These are phyloP conservation scores for Donacobius atricapilla DNA, from an alignment of 2,113 vertebrate genomes.

Conservation along the genomic window DNA sequence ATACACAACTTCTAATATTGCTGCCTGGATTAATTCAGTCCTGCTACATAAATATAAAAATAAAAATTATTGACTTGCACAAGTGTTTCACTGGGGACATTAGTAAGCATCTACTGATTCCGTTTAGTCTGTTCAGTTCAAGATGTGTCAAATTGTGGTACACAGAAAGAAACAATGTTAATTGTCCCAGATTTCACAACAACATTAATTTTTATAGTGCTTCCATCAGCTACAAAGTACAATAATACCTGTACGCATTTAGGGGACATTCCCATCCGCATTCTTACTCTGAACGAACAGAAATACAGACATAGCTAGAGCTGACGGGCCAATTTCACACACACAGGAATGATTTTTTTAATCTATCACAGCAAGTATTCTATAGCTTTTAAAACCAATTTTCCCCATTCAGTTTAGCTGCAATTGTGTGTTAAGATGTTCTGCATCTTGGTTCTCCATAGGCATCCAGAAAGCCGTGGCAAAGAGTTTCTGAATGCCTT, in stretches of 20 bases:
- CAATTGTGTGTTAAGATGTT: neutral
- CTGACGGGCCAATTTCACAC: neutral
- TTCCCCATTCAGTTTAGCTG: neutral
- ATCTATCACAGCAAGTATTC: neutral
- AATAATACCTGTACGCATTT: neutral
- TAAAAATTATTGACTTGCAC: neutral
- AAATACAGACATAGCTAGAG: neutral
- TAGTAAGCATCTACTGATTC: neutral
- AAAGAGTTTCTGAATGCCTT: neutral
- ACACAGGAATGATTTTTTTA: neutral
- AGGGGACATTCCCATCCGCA: neutral
- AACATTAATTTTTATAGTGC: neutral
- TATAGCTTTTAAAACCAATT: neutral
- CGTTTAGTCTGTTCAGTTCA: neutral
- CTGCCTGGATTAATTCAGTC: neutral
- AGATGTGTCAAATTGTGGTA: neutral
- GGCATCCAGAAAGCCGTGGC: neutral
- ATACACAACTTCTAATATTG: neutral
- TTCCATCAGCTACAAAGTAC: neutral
- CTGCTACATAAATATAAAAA: neutral
- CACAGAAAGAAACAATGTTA: neutral
- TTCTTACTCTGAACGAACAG: neutral
- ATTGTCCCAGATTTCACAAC: neutral
- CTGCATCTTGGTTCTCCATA: neutral
- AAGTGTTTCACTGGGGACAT: neutral